Percentiles rank a stretch among this genome's conserved stretches.
Conservation (phyloP, 2,797 vertebrate genomes). For the Spinus olivaceus region DNA sequence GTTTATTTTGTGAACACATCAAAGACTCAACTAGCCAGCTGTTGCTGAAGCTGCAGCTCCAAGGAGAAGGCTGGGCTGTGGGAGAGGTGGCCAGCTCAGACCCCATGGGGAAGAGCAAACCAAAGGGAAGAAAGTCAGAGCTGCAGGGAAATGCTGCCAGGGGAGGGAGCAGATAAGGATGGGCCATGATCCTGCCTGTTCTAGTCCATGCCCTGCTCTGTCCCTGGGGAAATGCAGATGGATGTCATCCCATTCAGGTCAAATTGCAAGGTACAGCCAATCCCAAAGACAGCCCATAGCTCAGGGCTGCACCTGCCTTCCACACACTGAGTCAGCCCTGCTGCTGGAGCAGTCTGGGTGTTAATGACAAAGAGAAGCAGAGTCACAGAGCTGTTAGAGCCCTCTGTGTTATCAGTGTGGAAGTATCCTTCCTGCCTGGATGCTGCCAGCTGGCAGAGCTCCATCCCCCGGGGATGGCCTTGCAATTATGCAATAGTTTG, state of each 20-base stretch:
- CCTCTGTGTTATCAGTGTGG: background rate
- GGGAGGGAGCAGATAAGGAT: background rate
- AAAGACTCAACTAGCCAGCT: background rate
- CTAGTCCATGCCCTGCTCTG: background rate
- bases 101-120: background rate
- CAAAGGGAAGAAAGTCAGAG: background rate
- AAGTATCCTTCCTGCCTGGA: background rate
- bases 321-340: background rate
- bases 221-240: background rate
- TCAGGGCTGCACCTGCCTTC: background rate
- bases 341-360: background rate
- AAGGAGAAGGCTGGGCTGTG: background rate
- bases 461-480: background rate
- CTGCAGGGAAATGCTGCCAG: background rate
- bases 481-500: background rate
- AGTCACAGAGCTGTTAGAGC: background rate
- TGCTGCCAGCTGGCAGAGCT: slow-evolving; percentile 17
- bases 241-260: background rate
- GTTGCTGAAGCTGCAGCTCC: background rate
- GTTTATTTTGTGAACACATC: background rate
- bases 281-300: background rate
- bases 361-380: background rate
- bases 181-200: background rate
- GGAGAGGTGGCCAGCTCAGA: background rate
- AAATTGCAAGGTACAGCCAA: background rate